Percentiles rank a stretch among this genome's conserved stretches.
These are phyloP conservation scores for Cydia splendana DNA, from an alignment of 1,140 invertebrate genomes.

Conservation along the genomic window DNA sequence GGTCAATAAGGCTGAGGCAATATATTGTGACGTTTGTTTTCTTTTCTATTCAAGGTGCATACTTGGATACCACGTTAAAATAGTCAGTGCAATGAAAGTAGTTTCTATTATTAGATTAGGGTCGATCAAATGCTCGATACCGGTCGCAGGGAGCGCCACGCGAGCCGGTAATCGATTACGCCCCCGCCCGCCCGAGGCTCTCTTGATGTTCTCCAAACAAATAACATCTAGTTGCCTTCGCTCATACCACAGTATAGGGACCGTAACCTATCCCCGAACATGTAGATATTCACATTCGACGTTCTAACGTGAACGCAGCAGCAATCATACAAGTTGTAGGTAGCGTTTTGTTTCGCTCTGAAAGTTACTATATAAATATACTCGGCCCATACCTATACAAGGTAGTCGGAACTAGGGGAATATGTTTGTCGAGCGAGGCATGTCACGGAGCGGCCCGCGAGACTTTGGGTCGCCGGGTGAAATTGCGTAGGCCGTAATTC, in stretches of 20 bases:
- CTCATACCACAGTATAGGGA: too few relatives aligned
- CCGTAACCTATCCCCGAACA: too few relatives aligned
- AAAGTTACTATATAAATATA: neutral
- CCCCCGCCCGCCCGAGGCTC: constrained; percentile 23
- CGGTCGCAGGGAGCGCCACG: constrained; percentile 49
- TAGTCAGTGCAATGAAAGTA: constrained; percentile 45
- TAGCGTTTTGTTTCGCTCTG: too few relatives aligned
- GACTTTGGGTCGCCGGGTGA: constrained; percentile 9
- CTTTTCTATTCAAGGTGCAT: neutral
- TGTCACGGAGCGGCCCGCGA: neutral
- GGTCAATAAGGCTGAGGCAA: too few relatives aligned
- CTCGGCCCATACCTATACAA: neutral
- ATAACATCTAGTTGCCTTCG: neutral
- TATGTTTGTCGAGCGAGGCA: neutral
- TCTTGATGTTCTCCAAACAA: constrained; percentile 33
- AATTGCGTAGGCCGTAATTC: constrained; percentile 7
- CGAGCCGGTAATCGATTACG: constrained; percentile 58
- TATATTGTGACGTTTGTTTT: too few relatives aligned
- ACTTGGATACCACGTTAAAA: neutral
- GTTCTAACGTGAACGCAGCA: too few relatives aligned
- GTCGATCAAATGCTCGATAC: constrained; percentile 59
- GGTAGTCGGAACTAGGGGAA: constrained; percentile 6
- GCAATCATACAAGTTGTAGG: too few relatives aligned
- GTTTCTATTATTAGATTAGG: constrained; percentile 60
- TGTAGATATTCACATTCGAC: too few relatives aligned